Conservation (phyloP, 2,113 vertebrate species). For the Campylomormyrus numenius region DNA sequence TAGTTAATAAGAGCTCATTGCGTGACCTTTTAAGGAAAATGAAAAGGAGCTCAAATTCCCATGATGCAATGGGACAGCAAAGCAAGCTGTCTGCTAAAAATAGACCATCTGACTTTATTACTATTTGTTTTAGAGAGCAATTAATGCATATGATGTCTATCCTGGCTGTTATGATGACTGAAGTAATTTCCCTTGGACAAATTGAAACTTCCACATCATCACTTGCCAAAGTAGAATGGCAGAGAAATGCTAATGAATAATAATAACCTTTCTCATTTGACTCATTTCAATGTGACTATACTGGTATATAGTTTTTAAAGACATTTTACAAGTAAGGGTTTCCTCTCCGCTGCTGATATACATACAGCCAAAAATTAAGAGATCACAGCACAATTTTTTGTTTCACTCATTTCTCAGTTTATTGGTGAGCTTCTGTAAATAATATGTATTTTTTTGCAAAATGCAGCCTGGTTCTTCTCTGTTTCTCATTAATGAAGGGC, state of each 20-base stretch:
- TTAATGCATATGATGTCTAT: neutral
- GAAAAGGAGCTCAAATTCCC: neutral
- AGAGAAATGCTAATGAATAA: neutral
- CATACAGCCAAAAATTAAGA: too few species aligned
- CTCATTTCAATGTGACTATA: neutral
- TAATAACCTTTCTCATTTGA: neutral
- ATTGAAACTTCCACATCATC: neutral
- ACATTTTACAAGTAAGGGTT: neutral
- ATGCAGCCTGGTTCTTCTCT: too few species aligned
- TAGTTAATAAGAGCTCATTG: slow-evolving; percentile 2
- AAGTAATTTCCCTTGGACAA: neutral
- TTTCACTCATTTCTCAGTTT: too few species aligned
- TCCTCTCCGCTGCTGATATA: neutral
- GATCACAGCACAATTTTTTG: too few species aligned
- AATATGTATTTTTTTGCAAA: too few species aligned
- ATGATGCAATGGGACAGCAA: neutral
- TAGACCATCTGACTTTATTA: neutral
- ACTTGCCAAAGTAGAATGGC: neutral
- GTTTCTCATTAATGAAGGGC: too few species aligned
- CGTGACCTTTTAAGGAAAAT: neutral
- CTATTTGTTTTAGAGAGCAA: neutral
- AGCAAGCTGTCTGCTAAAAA: neutral
- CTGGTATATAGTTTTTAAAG: neutral
- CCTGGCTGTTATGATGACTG: neutral
- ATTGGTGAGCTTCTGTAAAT: too few species aligned